Base-by-base conservation (phyloP, 2,888 invertebrate species). In the Pocota personata region DNA sequence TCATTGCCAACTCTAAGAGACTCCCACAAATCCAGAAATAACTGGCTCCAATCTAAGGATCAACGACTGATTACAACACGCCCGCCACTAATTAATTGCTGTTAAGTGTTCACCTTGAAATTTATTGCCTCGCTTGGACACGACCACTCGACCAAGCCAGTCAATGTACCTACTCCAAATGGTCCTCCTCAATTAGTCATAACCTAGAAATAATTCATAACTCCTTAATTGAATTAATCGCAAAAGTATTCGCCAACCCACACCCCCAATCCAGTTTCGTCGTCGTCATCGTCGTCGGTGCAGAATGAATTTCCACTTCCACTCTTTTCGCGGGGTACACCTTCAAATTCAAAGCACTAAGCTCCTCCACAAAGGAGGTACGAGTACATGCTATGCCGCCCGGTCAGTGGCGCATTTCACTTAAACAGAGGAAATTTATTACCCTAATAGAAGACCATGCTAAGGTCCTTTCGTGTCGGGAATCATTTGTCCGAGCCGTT, bases 401-500 rank as follows among this genome's bases (percentile, higher is more conserved):
- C 48, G 48, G 76, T 48, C 52, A 64, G 37, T 30, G 30, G 64
- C 35, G 60, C 60, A 27, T 58, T 50, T 67, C 48, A 48, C 69
- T 72, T 66, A 60, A 78, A 80, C 69, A 62, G 73, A 50, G 75
- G 52, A 73, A 71, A 88, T 88, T 87, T 88, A 88, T 88, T 87
- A 84, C 84, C 82, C 86, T 80, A 67, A 67, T 87, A 71, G 84
- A 88, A 88, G 88, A 87, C 84, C 88, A 88, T 82, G 71, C 83
- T 69, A 66, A 80, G 79, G 82, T 80, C 87, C 80, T 87, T 88
- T 88, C 88, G 88, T 88, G 88, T 88, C 87, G 87, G 82, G 87
- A 87, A 87, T 87, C 88, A 88, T 88, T 88, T 88, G 87, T 87
- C 87, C 84, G 80, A 79, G 86, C 86, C 80, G 88, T 88, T 87